Conservation (phyloP, 2,888 invertebrate genomes). For the Caenorhabditis sp. region DNA sequence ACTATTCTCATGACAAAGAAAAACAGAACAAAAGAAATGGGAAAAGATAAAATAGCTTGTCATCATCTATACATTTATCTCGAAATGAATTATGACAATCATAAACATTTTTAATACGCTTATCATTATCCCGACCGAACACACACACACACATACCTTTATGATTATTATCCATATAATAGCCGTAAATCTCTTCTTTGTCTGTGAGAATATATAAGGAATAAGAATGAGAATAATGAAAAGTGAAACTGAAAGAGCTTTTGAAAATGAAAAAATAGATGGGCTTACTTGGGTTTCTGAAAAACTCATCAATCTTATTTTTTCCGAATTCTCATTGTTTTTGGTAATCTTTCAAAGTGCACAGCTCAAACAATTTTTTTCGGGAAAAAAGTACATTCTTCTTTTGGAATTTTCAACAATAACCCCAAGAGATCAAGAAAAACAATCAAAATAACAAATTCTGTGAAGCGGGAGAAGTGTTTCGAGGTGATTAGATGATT, state of each 20-base stretch:
- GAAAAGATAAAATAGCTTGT: background rate
- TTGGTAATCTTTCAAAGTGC: background rate
- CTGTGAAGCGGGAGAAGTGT: background rate
- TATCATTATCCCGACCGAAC: background rate
- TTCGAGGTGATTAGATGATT: background rate
- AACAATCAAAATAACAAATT: background rate
- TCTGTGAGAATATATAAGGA: background rate
- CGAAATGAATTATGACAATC: background rate
- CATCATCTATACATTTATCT: background rate
- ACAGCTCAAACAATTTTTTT: background rate
- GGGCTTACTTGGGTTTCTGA: background rate
- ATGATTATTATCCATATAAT: background rate
- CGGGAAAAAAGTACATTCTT: background rate
- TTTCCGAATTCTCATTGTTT: background rate
- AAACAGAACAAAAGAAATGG: background rate
- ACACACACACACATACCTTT: background rate
- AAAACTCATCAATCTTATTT: background rate
- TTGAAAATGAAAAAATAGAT: background rate
- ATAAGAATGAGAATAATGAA: background rate
- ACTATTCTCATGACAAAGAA: background rate
- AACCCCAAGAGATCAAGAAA: background rate
- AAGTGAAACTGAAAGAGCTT: background rate
- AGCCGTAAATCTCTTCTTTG: conserved; percentile 1
- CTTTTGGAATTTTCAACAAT: too few relatives aligned
- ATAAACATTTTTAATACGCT: background rate